Evolutionary conservation across 2,888 invertebrate genomes (phyloP), one percentile per base, ranked within the genome.

Genomic region (Xestia sexstrigata): DNA sequence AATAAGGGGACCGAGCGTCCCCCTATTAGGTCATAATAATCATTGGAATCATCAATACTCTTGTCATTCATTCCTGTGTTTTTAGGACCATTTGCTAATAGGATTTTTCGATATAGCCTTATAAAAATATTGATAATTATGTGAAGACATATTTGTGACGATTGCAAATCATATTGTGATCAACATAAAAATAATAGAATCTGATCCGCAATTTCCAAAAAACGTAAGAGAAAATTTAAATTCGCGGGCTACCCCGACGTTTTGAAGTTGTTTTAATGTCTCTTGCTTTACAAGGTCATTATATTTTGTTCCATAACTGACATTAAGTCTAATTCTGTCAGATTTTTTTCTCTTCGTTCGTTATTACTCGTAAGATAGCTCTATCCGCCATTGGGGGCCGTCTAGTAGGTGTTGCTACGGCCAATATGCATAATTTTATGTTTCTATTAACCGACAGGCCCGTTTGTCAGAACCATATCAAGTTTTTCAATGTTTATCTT

Each of bases 361-460:
- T 89, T 89, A 88, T 77, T 76, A n/a, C n/a, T n/a, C n/a, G n/a
- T n/a, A 80, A 83, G 83, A 88, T 89, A 82, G 76, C 88, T 87
- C 81, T 49, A 89, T 87, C 86, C 81, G 82, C 84, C 83, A 83
- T 73, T 81, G 83, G 82, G 82, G 83, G 86, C 81, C 82, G 82
- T 76, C 87, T 79, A 75, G 90, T 91, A 90, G 91, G 92, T 90
- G 92, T 90, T 76, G 70, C 85, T 88, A 89, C 86, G 68, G 82
- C 76, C 87, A 87, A 90, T 93, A 90, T 90, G 86, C 92, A 93
- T 93, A 93, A 93, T 93, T 90, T 91, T 92, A 93, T 91, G 90
- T 88, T 88, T 90, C 87, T 90, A 91, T 92, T 87, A 91, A 84
- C 80, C 72, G 74, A 85, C 26, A 84, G 72, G 81, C 77, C 30